Conservation (phyloP, 2,797 vertebrate genomes). For the Poecilia gillii region DNA sequence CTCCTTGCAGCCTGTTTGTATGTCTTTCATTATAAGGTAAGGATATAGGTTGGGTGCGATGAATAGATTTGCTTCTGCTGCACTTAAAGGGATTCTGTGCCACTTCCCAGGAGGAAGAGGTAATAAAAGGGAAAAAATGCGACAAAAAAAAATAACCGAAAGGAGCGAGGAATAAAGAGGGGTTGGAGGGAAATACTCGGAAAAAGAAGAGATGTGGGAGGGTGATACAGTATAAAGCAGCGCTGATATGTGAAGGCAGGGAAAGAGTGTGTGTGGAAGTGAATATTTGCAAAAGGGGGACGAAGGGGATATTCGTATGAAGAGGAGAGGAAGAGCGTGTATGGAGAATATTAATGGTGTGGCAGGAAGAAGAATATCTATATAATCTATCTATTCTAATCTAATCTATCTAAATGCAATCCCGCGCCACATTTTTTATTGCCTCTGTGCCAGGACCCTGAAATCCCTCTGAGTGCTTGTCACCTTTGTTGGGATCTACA, state of each 20-base stretch:
- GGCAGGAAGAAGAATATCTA: conserved; percentile 68
- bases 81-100: conserved; percentile 79
- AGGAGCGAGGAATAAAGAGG: conserved; percentile 50
- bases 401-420: conserved; percentile 17
- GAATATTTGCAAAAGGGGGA: conserved; percentile 32
- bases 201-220: conserved; percentile 41
- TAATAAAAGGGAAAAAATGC: conserved; percentile 33
- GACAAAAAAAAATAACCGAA: conserved; percentile 59
- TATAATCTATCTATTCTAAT: conserved; percentile 6
- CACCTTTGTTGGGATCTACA: conserved; percentile 65
- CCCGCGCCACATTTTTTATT: conserved; percentile 42
- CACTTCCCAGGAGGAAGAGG: conserved; percentile 75
- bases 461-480: conserved; percentile 75
- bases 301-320: conserved; percentile 33
- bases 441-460: conserved; percentile 64
- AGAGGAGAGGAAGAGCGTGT: conserved; percentile 55
- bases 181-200: conserved; percentile 28
- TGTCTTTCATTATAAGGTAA: conserved; percentile 44
- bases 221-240: conserved; percentile 53
- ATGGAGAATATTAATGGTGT: conserved; percentile 81
- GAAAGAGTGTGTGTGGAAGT: conserved; percentile 41
- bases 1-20: conserved; percentile 19
- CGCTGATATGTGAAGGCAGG: conserved; percentile 61
- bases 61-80: conserved; percentile 79
- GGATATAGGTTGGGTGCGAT: conserved; percentile 70